A percentile compares a stretch with the other conserved stretches of the same genome.
These are phyloP conservation scores for Eudasyphora cyanicolor DNA, from an alignment of 2,888 invertebrate species.

Conservation along the genomic window DNA sequence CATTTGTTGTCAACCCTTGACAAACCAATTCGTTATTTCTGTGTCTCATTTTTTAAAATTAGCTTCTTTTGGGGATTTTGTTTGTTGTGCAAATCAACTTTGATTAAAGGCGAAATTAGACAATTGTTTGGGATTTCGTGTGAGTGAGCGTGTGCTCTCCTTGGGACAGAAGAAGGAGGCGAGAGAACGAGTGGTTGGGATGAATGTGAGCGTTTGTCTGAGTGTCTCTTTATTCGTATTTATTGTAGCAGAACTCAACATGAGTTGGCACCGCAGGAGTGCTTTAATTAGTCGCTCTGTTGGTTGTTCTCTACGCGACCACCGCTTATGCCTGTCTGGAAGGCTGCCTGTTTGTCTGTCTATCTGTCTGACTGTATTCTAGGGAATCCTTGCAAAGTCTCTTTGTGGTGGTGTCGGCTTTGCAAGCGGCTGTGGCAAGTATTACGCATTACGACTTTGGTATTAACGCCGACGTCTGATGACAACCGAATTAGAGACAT, in stretches of 20 bases:
- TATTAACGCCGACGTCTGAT: conserved; percentile 44
- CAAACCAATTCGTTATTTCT: too few relatives aligned
- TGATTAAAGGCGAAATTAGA: conserved; percentile 51
- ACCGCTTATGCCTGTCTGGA: not conserved
- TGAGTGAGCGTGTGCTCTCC: not conserved
- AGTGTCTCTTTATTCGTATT: conserved; percentile 53
- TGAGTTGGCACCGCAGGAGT: conserved; percentile 62
- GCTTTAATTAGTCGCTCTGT: conserved; percentile 63
- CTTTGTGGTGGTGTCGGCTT: conserved; percentile 1
- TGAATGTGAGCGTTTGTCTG: conserved; percentile 18
- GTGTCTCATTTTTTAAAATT: too few relatives aligned
- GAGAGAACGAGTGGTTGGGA: conserved; percentile 20
- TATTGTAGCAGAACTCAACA: conserved; percentile 62
- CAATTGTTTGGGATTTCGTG: not conserved
- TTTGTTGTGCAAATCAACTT: conserved; percentile 41
- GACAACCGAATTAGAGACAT: conserved; percentile 56
- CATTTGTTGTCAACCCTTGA: too few relatives aligned
- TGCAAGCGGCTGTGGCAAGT: not conserved
- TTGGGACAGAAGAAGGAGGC: too few relatives aligned
- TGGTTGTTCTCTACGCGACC: conserved; percentile 44
- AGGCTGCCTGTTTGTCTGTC: not conserved
- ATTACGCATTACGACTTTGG: conserved; percentile 2
- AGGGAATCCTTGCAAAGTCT: not conserved
- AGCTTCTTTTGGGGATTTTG: not conserved
- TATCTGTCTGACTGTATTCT: not conserved